Evolutionary conservation across 2,113 vertebrate genomes (phyloP).

Genomic region (Larimichthys polyactis): DNA sequence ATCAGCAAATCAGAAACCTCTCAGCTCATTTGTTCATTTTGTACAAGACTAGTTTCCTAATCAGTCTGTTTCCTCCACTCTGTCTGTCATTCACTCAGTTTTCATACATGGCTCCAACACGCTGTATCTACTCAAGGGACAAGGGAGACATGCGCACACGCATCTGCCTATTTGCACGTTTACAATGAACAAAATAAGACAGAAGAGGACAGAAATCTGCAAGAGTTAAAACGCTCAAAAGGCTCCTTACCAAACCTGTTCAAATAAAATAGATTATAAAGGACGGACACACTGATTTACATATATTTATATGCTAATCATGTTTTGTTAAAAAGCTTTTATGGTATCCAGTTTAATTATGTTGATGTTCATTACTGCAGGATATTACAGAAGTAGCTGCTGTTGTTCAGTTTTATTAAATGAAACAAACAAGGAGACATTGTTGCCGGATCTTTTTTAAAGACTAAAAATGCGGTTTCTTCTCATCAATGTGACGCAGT

Average conservation of each 20-base stretch:
- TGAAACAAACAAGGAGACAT: background rate
- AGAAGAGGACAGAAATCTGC: background rate
- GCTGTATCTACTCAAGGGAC: background rate
- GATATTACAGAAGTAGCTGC: slow-evolving; percentile 11
- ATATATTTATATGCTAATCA: background rate
- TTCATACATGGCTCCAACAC: background rate
- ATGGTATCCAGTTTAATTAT: background rate
- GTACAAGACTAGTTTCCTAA: background rate
- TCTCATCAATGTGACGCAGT: slow-evolving; percentile 7
- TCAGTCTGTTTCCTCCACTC: background rate
- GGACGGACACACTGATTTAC: background rate
- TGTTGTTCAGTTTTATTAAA: background rate
- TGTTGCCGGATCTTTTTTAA: background rate
- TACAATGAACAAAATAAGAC: background rate
- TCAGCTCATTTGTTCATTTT: background rate
- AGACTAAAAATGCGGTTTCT: background rate
- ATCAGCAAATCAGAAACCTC: slow-evolving; percentile 10
- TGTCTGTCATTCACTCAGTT: background rate
- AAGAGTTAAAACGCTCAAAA: background rate
- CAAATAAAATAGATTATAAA: background rate
- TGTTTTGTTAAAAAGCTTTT: background rate
- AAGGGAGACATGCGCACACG: background rate
- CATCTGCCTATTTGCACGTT: background rate
- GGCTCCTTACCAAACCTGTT: background rate
- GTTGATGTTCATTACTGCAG: background rate